Evolutionary conservation across 2,113 vertebrate species (phyloP), one percentile per base, ranked within the genome.

Genomic region (Myotis lucifugus): DNA sequence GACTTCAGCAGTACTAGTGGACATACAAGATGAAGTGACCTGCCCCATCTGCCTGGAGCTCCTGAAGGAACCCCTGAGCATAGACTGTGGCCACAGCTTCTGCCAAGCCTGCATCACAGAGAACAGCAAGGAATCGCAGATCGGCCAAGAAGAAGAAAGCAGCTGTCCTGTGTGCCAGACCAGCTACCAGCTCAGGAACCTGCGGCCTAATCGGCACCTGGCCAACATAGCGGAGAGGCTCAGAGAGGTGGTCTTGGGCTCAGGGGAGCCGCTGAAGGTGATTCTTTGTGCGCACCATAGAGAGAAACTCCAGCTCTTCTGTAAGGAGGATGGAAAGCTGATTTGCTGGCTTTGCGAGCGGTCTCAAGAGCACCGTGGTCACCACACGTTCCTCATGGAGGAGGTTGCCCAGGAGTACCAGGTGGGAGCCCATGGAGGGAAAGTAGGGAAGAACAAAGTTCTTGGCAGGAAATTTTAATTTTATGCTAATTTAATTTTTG

Each of bases 291-390:
- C 97, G 12, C 94, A 98, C 52, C 99, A 99, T 10, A 98, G 99
- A 86, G 99, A 99, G 97, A 99, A 98, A 67, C 98, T 99, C 54
- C 99, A 99, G 96, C 98, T 99, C 0, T 99, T 98, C 97, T 99
- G 99, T 64, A 98, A 98, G 94, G 98, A 99, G 64, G 98, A 99
- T 77, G 98, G 98, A 95, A 97, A 98, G 70, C 96, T 98, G 4
- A 99, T 99, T 85, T 99, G 99, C 52, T 98, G 99, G 98, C 98
- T 99, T 13, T 99, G 99, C 14, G 99, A 98, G 19, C 98, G 98
- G 86, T 98, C 98, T 73, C 97, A 98, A 66, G 98, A 98, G 91
- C 99, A 99, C 97, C 98, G 97, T 74, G 98, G 97, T 67, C 99
- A 99, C 97, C 98, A 97, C 40, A 98, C 98, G 0, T 98, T 98